Evolutionary conservation across 2,113 vertebrate species (phyloP).

Genomic region (Athene noctua): DNA sequence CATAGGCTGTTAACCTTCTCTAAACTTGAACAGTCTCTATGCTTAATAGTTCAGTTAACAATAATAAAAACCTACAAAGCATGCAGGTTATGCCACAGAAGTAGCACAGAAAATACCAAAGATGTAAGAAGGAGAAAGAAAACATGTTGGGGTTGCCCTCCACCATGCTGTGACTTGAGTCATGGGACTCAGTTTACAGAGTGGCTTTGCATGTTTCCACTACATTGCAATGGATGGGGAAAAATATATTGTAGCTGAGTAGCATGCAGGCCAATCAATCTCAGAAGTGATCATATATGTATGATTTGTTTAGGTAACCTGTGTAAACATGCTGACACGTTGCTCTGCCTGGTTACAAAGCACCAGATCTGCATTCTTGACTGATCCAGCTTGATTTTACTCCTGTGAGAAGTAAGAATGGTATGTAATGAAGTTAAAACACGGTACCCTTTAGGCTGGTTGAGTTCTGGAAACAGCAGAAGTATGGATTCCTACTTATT

Average conservation of each 20-base stretch:
- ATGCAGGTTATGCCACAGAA: conserved; percentile 66
- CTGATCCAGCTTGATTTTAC: conserved; percentile 76
- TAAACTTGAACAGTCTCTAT: background rate
- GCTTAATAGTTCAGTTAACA: conserved; percentile 30
- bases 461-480: conserved; percentile 33
- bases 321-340: conserved; percentile 72
- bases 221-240: conserved; percentile 69
- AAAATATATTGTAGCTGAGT: conserved; percentile 65
- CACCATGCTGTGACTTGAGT: conserved; percentile 66
- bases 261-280: conserved; percentile 76
- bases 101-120: conserved; percentile 37
- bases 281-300: conserved; percentile 66
- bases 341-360: conserved; percentile 79
- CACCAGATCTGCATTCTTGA: conserved; percentile 74
- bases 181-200: conserved; percentile 52
- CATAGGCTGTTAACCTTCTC: background rate
- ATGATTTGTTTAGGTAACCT: conserved; percentile 77
- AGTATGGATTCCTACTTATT: background rate
- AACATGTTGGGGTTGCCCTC: conserved; percentile 31
- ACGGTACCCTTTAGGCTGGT: background rate
- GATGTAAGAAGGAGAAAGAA: conserved; percentile 34
- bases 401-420: conserved; percentile 80
- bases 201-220: conserved; percentile 29
- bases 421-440: conserved; percentile 62
- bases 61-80: conserved; percentile 34